These are phyloP conservation scores for Drosophila micromelanica DNA, from an alignment of 1,140 invertebrate species.

Conservation along the genomic window DNA sequence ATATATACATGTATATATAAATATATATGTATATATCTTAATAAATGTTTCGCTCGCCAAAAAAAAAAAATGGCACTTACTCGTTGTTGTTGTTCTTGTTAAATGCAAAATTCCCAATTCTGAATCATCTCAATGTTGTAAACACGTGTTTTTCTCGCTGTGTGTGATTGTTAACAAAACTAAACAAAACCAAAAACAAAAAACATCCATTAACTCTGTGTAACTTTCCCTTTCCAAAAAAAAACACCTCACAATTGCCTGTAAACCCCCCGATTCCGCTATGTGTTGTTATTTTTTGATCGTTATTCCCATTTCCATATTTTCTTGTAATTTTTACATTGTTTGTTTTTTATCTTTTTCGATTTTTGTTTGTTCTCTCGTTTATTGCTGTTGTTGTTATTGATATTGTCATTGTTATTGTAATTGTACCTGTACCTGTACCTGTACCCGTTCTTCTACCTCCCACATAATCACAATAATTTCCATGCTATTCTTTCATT, in stretches of 20 bases:
- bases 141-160: conserved; percentile 25
- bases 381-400: conserved; percentile 41
- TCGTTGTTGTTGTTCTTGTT: conserved; percentile 17
- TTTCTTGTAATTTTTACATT: conserved; percentile 23
- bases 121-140: conserved; percentile 52
- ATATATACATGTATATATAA: conserved; percentile 20
- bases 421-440: conserved; percentile 6
- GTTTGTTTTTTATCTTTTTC: conserved; percentile 22
- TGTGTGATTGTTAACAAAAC: conserved; percentile 28
- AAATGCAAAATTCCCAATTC: conserved; percentile 27
- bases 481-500: conserved; percentile 6
- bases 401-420: conserved; percentile 25
- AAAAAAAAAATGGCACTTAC: conserved; percentile 21
- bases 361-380: conserved; percentile 15
- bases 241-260: neutral
- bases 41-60: conserved; percentile 7
- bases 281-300: conserved; percentile 3
- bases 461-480: conserved; percentile 2
- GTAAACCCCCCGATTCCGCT: conserved; percentile 1
- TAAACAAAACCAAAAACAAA: conserved; percentile 16
- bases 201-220: neutral
- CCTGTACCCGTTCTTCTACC: conserved; percentile 5
- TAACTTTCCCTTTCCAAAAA: neutral
- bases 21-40: neutral
- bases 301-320: conserved; percentile 11